Evolutionary conservation across 1,140 invertebrate genomes (phyloP).

Genomic region (Mesaphorura yosii): DNA sequence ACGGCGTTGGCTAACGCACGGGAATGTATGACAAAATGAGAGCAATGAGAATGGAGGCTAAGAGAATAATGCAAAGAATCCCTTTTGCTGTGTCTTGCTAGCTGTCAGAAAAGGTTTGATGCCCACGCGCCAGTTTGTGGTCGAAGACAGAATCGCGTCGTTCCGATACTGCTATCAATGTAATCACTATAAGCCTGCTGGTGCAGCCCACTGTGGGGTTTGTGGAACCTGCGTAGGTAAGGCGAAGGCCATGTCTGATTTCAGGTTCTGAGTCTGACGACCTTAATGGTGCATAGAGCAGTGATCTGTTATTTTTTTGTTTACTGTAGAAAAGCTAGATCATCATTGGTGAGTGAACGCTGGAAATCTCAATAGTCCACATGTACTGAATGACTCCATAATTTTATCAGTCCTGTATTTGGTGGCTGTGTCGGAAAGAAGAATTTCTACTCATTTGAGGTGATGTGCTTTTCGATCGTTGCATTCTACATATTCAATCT

Average conservation of each 20-base stretch:
- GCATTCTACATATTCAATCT: constrained; percentile 11
- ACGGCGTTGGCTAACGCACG: constrained; percentile 1
- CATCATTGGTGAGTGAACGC: too few relatives aligned
- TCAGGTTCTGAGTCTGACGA: too few relatives aligned
- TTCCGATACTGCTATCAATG: constrained; percentile 10
- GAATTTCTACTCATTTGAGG: constrained; percentile 17
- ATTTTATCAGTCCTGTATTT: constrained; percentile 18
- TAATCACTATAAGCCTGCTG: constrained; percentile 1
- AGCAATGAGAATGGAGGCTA: not conserved
- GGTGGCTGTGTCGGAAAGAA: constrained; percentile 19
- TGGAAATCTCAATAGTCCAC: too few relatives aligned
- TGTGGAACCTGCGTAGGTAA: constrained; percentile 21
- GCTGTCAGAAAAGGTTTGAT: too few relatives aligned
- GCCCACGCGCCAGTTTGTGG: not conserved
- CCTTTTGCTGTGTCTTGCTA: too few relatives aligned
- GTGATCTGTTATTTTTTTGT: not conserved
- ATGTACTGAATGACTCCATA: too few relatives aligned
- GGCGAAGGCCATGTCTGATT: not conserved
- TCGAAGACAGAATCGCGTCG: not conserved
- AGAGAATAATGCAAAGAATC: too few relatives aligned
- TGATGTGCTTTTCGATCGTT: constrained; percentile 15
- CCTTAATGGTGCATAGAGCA: constrained; percentile 1
- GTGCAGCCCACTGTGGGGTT: constrained; percentile 6
- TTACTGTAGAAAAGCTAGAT: constrained; percentile 14
- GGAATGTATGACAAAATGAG: not conserved